phyloP scores from a whole-genome alignment of 2,888 invertebrate species.

The Phaedon cochleariae region DNA sequence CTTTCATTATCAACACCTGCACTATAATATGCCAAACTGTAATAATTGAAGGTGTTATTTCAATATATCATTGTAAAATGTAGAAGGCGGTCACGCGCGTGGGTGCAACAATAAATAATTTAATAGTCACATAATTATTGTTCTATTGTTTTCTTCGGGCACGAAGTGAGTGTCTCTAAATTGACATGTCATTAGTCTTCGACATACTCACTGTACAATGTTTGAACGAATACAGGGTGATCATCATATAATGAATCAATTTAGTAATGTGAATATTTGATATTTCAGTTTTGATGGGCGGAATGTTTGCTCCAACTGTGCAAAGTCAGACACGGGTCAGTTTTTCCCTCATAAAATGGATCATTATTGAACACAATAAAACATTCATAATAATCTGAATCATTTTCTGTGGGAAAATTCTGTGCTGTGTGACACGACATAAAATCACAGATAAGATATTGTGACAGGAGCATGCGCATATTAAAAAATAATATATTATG shows the following conservation, averaged over 20 bases:
- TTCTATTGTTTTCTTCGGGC: conserved; percentile 49
- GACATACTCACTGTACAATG: conserved; percentile 25
- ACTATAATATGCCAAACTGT: conserved; percentile 32
- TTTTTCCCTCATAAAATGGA: no score
- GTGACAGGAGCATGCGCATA: no score
- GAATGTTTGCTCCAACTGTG: no score
- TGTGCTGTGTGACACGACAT: no score
- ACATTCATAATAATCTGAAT: no score
- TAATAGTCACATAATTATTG: conserved; percentile 47
- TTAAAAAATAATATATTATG: no score
- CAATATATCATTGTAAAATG: conserved; percentile 39
- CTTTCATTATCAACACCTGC: conserved; percentile 34
- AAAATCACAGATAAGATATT: no score
- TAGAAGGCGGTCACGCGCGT: conserved; percentile 31
- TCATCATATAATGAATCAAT: background rate
- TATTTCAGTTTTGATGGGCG: no score
- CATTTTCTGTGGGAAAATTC: no score
- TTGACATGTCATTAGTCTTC: conserved; percentile 51
- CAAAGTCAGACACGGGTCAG: no score
- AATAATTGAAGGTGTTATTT: conserved; percentile 40
- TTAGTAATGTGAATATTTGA: no score
- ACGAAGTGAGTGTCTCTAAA: conserved; percentile 50
- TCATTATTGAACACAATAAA: no score
- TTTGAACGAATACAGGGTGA: background rate
- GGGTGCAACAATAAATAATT: conserved; percentile 43